Conservation (phyloP, 2,888 invertebrate species). For the Petrolisthes manimaculis region DNA sequence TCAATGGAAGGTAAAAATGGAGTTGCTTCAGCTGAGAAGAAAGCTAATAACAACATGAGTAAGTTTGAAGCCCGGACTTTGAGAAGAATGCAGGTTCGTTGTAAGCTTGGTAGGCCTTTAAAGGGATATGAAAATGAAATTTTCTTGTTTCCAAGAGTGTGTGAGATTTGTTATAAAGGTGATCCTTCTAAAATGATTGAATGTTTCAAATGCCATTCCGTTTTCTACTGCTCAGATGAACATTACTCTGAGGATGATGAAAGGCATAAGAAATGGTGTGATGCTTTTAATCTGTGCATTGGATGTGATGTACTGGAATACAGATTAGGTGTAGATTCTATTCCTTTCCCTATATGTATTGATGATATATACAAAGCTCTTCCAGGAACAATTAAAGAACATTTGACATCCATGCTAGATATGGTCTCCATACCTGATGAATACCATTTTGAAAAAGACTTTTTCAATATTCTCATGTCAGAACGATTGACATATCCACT, state of each 20-base stretch:
- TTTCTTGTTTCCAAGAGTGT: conserved; percentile 45
- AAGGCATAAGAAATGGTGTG: conserved; percentile 42
- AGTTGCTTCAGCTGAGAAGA: conserved; percentile 17
- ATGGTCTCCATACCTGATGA: neutral
- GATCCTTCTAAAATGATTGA: conserved; percentile 13
- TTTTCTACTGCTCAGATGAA: conserved; percentile 48
- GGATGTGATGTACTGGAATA: conserved; percentile 44
- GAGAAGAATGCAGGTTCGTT: neutral
- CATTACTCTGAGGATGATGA: conserved; percentile 21
- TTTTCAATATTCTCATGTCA: conserved; percentile 13
- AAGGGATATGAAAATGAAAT: conserved; percentile 37
- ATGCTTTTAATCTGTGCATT: conserved; percentile 26
- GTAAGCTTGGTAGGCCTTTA: conserved; percentile 28
- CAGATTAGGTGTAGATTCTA: conserved; percentile 40
- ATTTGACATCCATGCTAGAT: conserved; percentile 13
- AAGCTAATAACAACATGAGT: neutral
- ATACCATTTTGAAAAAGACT: neutral
- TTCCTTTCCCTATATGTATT: conserved; percentile 46
- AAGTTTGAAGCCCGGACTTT: conserved; percentile 17
- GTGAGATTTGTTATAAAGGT: conserved; percentile 41
- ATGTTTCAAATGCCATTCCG: conserved; percentile 45
- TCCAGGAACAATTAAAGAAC: conserved; percentile 17
- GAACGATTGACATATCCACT: conserved; percentile 59
- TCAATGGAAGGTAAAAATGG: conserved; percentile 19
- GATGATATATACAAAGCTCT: conserved; percentile 42